Base-by-base conservation (phyloP, 1,140 invertebrate genomes). In the Semibalanus balanoides region DNA sequence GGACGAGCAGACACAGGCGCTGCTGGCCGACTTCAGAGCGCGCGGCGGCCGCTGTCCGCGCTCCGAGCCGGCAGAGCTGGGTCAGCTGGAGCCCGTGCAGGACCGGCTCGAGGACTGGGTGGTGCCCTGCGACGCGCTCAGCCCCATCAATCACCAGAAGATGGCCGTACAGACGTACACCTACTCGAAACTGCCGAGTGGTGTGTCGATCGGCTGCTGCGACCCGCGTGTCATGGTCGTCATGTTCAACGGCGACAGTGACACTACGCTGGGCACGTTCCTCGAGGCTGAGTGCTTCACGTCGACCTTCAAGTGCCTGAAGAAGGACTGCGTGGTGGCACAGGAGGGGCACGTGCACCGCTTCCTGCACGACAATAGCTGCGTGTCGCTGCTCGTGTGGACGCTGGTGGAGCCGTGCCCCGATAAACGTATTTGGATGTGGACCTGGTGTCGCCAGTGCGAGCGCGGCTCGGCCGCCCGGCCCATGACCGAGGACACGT, bases 261-360 rank as follows among this genome's bases (percentile, higher is more conserved):
- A 99, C 83, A 97, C 98, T 77, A 92, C 96, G 5, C 83, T 99
- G 7, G 97, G 96, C 70, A 91, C 90, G 78, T 99, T 99, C 83
- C 85, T 99, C 1, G 93, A 97, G 83, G 87, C 91, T 74, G 97
- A 96, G 82, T 98, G 96, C 83, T 93, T 96, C 81, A 88, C 91
- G 77, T 86, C 87, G 27, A 88, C 91, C 0, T 96, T 95, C 82
- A 88, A 88, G 40, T 99, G 97, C 82, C 92, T 92, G 0, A 76
- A 70, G 71, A 74, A 78, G 29, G 73, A 79, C 84, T 85, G 40
- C 98, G 96, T 84, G 88, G 90, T 40, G 9, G 89, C 94, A 3
- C 95, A 98, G 88, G 85, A 93, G 43, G 90, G 95, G 73, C 97
- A 99, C 83, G 88, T 95, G 3, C 86, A 96, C 40, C 86, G 92